Conservation (phyloP, 35 echinoderm and acorn worm genomes). For the Amphiura filiformis region DNA sequence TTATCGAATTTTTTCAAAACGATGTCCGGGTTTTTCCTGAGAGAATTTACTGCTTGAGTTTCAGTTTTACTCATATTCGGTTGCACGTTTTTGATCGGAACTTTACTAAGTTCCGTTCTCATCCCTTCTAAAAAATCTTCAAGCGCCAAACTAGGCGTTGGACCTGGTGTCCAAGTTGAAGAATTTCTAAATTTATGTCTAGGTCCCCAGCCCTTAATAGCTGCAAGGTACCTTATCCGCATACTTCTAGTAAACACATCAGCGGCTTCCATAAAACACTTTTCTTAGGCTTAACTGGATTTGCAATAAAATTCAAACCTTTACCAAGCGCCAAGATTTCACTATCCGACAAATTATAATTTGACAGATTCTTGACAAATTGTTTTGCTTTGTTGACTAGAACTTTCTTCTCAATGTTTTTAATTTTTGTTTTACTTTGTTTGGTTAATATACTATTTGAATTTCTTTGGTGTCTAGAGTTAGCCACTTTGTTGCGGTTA, state of each 20-base stretch:
- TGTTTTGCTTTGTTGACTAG: not conserved
- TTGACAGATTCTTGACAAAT: not conserved
- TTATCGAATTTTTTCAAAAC: not conserved
- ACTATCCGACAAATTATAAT: not conserved
- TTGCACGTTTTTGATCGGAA: slow-evolving; percentile 2
- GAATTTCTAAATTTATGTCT: not conserved
- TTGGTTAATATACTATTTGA: not conserved
- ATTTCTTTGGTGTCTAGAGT: not conserved
- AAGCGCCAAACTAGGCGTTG: not conserved
- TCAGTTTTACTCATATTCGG: not conserved
- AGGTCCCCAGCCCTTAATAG: not conserved
- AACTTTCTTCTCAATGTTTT: not conserved
- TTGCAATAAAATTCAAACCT: slow-evolving; percentile 11
- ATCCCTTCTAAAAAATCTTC: not conserved
- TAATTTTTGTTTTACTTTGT: not conserved
- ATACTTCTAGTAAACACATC: slow-evolving; percentile 7
- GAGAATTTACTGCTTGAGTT: not conserved
- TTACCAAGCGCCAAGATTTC: slow-evolving; percentile 1
- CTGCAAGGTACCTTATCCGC: not conserved
- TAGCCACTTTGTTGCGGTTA: not conserved
- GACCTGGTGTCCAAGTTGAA: slow-evolving; percentile 10
- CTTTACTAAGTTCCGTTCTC: not conserved
- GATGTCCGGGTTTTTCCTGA: not conserved
- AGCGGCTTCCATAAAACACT: not conserved
- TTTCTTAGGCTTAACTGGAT: not conserved